Evolutionary conservation across 2,888 invertebrate species (phyloP), one percentile per base, ranked within the genome.

Genomic region (Leptarthrus brevirostris): DNA sequence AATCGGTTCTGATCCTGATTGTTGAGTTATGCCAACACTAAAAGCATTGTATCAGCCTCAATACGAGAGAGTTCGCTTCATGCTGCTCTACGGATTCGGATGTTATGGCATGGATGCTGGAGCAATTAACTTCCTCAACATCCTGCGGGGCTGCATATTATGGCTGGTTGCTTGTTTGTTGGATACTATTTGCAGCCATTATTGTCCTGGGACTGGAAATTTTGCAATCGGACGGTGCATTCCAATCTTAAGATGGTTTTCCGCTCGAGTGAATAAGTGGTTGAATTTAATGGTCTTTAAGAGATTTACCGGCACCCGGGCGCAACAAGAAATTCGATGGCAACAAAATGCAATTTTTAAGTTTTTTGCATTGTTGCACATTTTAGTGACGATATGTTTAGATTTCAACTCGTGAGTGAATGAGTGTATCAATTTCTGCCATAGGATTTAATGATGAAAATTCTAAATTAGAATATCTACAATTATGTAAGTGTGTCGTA

Each of bases 161-260:
- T 58, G 58, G 58, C 34, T 36, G 58, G 36, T 18, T 58, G 20
- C 36, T 58, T 30, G 56, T 56, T 34, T 56, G 56, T 6, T 56
- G 30, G 34, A 14, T 30, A 10, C 56, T 20, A 20, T 26, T 58
- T 22, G 36, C 58, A 12, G 20, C 36, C 18, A 12, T 36, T 36
- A 34, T 26, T 24, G 26, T n/a, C 1, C 36, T 20, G 12, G 18
- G 20, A 18, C 20, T 58, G 58, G n/a, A 58, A 58, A 58, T 58
- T 40, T 36, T 26, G 18, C 58, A 18, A 58, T 34, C 34, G 34
- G 58, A 58, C 58, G 30, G 34, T 34, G 58, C 14, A 34, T 36
- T 58, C 58, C 36, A 58, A 58, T 58, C 58, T 58, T 58, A 58
- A 58, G 58, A 58, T 34, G 58, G 58, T 34, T 58, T 58, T 58